Conservation (phyloP, 1,140 invertebrate species). For the Cotesia typhae region DNA sequence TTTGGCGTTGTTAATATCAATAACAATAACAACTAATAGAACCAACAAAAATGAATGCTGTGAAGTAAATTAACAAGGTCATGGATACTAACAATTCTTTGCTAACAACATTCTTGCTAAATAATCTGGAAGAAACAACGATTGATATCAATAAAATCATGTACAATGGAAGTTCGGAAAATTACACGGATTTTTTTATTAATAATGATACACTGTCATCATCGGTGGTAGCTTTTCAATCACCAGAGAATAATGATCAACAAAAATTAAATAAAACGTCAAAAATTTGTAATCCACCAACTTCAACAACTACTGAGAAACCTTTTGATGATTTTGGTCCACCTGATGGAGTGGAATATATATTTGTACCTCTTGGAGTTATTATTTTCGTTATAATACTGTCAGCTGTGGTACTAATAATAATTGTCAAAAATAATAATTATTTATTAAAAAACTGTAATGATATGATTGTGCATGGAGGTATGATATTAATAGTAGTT, state of each 20-base stretch:
- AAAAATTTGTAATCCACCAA: constrained; percentile 42
- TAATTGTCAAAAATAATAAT: constrained; percentile 7
- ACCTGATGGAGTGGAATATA: constrained; percentile 63
- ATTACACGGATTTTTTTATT: constrained; percentile 22
- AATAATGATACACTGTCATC: constrained; percentile 27
- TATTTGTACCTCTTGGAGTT: constrained; percentile 64
- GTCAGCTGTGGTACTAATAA: constrained; percentile 61
- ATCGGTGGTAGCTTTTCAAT: constrained; percentile 28
- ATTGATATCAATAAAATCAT: constrained; percentile 36
- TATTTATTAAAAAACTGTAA: not conserved
- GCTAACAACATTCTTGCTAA: constrained; percentile 30
- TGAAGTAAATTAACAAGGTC: constrained; percentile 2
- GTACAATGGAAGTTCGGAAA: constrained; percentile 28
- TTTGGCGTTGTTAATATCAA: too few species aligned
- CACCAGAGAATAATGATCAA: not conserved
- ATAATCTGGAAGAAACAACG: constrained; percentile 19
- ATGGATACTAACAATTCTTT: constrained; percentile 30
- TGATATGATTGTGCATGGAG: not conserved
- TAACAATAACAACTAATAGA: not conserved
- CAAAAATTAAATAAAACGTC: constrained; percentile 20
- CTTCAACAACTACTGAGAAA: constrained; percentile 56
- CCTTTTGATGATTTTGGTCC: constrained; percentile 61
- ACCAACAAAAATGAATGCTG: not conserved
- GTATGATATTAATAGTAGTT: constrained; percentile 16
- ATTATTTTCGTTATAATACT: constrained; percentile 63